Conservation (phyloP, 2,797 vertebrate species). For the Rhadinocentrus ornatus region DNA sequence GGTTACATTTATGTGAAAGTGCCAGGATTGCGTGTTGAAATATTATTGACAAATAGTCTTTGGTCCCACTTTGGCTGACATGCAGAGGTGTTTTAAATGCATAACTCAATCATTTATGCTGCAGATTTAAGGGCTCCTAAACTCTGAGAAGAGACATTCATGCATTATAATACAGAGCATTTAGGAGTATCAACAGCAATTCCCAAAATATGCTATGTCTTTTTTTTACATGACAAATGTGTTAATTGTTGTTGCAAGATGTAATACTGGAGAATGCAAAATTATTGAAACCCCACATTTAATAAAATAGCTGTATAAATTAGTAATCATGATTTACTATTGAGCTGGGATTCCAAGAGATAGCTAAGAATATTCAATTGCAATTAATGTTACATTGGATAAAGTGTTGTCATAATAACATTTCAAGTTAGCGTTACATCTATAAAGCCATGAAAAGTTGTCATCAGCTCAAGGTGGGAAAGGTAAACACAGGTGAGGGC, state of each 20-base stretch:
- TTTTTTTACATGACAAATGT: not conserved
- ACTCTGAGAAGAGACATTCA: not conserved
- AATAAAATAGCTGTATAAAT: not conserved
- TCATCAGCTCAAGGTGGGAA: slow-evolving; percentile 69
- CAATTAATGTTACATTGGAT: not conserved
- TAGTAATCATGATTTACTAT: not conserved
- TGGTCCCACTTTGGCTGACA: slow-evolving; percentile 67
- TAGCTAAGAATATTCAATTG: not conserved
- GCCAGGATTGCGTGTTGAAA: slow-evolving; percentile 20
- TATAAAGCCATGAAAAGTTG: slow-evolving; percentile 16
- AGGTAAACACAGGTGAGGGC: slow-evolving; percentile 39
- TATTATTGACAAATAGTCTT: slow-evolving; percentile 6
- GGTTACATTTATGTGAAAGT: slow-evolving; percentile 17
- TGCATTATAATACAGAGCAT: not conserved
- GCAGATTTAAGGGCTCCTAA: not conserved
- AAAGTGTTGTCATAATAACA: not conserved
- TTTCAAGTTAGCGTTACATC: not conserved
- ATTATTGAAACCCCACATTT: not conserved
- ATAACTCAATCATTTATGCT: slow-evolving; percentile 3
- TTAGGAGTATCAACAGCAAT: not conserved
- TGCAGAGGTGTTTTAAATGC: slow-evolving; percentile 12
- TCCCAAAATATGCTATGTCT: not conserved
- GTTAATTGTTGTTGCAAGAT: not conserved
- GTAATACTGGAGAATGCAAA: not conserved
- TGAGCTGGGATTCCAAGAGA: not conserved